phyloP scores from a whole-genome alignment of 2,888 invertebrate genomes.

The Diogma glabrata region DNA sequence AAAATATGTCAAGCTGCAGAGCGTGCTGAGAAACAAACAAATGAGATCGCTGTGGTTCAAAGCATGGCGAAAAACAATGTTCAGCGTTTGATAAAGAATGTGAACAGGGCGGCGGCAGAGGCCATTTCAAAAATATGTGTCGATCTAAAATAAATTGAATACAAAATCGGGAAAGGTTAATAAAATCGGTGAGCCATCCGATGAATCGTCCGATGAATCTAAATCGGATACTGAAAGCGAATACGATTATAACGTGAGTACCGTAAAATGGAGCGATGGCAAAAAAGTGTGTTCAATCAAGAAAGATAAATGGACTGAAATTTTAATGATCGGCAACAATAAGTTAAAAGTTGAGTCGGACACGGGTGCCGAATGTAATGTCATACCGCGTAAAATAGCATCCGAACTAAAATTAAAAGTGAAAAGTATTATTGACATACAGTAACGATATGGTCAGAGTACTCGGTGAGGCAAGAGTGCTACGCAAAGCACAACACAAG shows the following conservation, averaged over 20 bases:
- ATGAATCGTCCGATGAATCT: no score
- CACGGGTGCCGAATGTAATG: background rate
- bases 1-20: no score
- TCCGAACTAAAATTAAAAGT: no score
- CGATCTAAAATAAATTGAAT: no score
- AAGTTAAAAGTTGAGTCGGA: background rate
- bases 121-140: background rate
- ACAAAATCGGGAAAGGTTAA: no score
- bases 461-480: background rate
- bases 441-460: background rate
- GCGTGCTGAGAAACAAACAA: no score
- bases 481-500: background rate
- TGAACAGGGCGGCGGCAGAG: background rate
- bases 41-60: background rate
- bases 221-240: no score
- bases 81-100: background rate
- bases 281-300: background rate
- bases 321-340: background rate
- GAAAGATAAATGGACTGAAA: constrained; percentile 1
- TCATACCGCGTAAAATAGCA: background rate
- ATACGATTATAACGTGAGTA: no score
- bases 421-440: background rate
- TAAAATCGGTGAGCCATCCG: no score
- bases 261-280: no score
- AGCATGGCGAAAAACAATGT: background rate